These are phyloP conservation scores for Zoanthus gigantus DNA, from an alignment of 92 coral and sea anemone species.

Conservation along the genomic window DNA sequence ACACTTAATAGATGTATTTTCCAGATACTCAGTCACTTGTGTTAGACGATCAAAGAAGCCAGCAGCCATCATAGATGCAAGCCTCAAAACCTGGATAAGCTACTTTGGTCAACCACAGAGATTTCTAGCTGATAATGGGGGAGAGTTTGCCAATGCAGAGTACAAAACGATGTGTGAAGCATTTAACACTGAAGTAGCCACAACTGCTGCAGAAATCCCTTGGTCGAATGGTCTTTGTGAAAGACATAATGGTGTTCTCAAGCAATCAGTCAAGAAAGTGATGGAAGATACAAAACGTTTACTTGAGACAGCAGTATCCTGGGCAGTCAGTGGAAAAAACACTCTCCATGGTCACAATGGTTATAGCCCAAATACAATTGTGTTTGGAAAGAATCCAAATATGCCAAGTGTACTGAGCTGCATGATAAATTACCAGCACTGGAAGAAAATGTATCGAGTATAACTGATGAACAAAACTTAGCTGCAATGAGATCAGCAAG, in stretches of 20 bases:
- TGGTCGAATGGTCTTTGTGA: slow-evolving; percentile 46
- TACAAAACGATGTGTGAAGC: slow-evolving; percentile 31
- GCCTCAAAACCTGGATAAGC: not conserved
- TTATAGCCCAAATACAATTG: too few species aligned
- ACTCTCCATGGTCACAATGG: not conserved
- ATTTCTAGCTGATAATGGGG: not conserved
- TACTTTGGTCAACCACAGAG: too few species aligned
- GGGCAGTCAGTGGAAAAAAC: too few species aligned
- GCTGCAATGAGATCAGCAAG: too few species aligned
- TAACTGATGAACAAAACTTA: too few species aligned
- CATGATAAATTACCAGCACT: too few species aligned
- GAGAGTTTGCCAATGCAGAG: not conserved
- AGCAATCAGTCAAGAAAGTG: not conserved
- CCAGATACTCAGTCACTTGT: not conserved
- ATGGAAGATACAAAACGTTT: too few species aligned
- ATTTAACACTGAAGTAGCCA: slow-evolving; percentile 21
- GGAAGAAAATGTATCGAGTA: too few species aligned
- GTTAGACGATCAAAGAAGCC: not conserved
- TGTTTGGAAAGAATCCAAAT: too few species aligned
- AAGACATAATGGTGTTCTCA: not conserved
- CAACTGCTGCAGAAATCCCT: slow-evolving; percentile 43
- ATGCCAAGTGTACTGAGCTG: too few species aligned
- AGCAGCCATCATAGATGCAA: slow-evolving; percentile 11
- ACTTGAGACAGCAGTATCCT: too few species aligned
- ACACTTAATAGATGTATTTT: not conserved